phyloP scores from a whole-genome alignment of 2,888 invertebrate species.

The Altica lythri region DNA sequence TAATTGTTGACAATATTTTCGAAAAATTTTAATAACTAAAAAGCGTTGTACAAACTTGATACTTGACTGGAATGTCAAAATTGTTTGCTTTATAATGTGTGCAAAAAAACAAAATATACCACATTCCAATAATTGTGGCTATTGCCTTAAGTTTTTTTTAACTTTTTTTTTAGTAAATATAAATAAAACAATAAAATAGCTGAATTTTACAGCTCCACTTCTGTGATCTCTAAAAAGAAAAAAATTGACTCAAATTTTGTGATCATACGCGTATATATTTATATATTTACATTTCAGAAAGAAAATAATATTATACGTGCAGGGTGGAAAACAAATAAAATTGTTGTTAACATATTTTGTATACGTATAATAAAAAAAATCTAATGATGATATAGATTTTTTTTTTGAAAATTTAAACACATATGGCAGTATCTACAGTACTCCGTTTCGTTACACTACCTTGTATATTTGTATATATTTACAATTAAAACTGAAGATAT shows the following conservation, averaged over 20 bases:
- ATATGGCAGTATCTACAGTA: slow-evolving; percentile 24
- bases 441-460: slow-evolving; percentile 24
- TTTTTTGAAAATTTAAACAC: slow-evolving; percentile 12
- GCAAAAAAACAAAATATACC: slow-evolving; percentile 30
- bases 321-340: slow-evolving; percentile 31
- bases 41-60: slow-evolving; percentile 17
- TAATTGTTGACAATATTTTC: slow-evolving; percentile 45
- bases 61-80: slow-evolving; percentile 21
- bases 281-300: slow-evolving; percentile 38
- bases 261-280: slow-evolving; percentile 46
- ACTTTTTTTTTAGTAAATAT: slow-evolving; percentile 41
- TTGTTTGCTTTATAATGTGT: slow-evolving; percentile 15
- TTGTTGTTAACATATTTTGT: slow-evolving; percentile 15
- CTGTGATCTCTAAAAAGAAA: slow-evolving; percentile 56
- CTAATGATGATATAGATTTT: slow-evolving; percentile 15
- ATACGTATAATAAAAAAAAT: slow-evolving; percentile 7
- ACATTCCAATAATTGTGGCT: slow-evolving; percentile 45
- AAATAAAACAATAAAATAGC: slow-evolving; percentile 38
- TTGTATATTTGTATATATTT: slow-evolving; percentile 35
- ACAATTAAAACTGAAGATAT: slow-evolving; percentile 27
- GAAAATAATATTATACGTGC: slow-evolving; percentile 40
- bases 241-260: slow-evolving; percentile 51
- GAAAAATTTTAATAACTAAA: slow-evolving; percentile 9
- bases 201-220: slow-evolving; percentile 55
- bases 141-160: slow-evolving; percentile 39